phyloP scores from a whole-genome alignment of 2,113 vertebrate species.

The Oreochromis spilurus region DNA sequence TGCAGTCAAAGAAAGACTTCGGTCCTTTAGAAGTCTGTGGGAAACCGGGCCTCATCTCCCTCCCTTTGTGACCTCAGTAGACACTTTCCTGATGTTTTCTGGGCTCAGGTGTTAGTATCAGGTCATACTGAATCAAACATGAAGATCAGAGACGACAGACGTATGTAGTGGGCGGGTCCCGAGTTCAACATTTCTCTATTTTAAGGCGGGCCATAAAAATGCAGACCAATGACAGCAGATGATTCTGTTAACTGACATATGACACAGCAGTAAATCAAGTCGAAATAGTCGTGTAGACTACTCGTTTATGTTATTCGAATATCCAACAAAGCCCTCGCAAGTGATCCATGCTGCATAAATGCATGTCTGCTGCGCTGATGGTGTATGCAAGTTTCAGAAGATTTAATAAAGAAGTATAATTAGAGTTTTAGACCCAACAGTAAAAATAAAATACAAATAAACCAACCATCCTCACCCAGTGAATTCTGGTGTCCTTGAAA shows the following conservation, averaged over 20 bases:
- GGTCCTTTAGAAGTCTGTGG: background rate
- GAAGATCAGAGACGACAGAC: background rate
- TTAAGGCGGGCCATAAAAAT: too few species aligned
- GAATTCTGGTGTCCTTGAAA: background rate
- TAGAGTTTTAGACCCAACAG: background rate
- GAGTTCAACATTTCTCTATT: too few species aligned
- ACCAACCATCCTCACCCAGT: fast-evolving
- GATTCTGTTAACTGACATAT: too few species aligned
- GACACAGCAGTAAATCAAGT: too few species aligned
- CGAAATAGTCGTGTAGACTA: fast-evolving
- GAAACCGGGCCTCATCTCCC: fast-evolving
- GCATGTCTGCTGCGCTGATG: fast-evolving
- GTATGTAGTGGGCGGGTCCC: too few species aligned
- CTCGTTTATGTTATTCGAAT: background rate
- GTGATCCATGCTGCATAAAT: background rate
- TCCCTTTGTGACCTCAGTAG: background rate
- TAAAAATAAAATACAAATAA: background rate
- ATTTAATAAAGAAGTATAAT: background rate
- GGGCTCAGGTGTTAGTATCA: background rate
- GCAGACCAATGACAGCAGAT: too few species aligned
- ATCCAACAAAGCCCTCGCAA: background rate
- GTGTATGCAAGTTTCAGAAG: background rate
- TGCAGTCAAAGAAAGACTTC: fast-evolving
- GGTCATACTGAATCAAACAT: background rate
- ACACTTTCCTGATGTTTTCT: background rate